Percentiles rank a stretch among this genome's conserved stretches.
Evolutionary conservation across 2,797 vertebrate species (phyloP).

Genomic region (Acipenser ruthenus): DNA sequence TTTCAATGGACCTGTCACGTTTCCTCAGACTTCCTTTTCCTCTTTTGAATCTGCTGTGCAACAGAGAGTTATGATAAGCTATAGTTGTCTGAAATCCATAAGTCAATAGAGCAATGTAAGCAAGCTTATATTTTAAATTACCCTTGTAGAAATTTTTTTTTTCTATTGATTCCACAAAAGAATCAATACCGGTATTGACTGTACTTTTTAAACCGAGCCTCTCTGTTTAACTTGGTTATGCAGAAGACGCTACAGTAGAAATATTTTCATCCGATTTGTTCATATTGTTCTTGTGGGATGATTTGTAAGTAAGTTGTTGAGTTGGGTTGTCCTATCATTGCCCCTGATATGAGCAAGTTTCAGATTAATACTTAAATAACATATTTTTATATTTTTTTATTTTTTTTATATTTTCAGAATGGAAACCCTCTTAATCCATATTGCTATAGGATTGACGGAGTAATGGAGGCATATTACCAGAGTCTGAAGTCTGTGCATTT

Average conservation of each 20-base stretch:
- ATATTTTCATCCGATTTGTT: not conserved
- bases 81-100: too few species aligned
- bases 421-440: slow-evolving; percentile 96
- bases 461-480: slow-evolving; percentile 94
- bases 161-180: too few species aligned
- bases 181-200: too few species aligned
- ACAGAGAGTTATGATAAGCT: too few species aligned
- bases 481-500: slow-evolving; percentile 92
- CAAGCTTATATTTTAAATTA: too few species aligned
- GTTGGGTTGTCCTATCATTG: not conserved
- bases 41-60: too few species aligned
- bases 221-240: too few species aligned
- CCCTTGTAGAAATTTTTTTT: too few species aligned
- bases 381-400: not conserved
- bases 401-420: slow-evolving; percentile 56
- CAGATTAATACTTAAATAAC: not conserved
- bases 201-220: too few species aligned
- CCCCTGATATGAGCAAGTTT: not conserved
- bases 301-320: not conserved
- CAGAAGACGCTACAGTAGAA: not conserved
- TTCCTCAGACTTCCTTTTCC: too few species aligned
- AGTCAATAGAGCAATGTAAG: too few species aligned
- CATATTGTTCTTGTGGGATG: not conserved
- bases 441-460: slow-evolving; percentile 87
- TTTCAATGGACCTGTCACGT: too few species aligned